Percentiles rank a stretch among this genome's conserved stretches.
Evolutionary conservation across 1,140 invertebrate species (phyloP).

Genomic region (Brachionus sp.): DNA sequence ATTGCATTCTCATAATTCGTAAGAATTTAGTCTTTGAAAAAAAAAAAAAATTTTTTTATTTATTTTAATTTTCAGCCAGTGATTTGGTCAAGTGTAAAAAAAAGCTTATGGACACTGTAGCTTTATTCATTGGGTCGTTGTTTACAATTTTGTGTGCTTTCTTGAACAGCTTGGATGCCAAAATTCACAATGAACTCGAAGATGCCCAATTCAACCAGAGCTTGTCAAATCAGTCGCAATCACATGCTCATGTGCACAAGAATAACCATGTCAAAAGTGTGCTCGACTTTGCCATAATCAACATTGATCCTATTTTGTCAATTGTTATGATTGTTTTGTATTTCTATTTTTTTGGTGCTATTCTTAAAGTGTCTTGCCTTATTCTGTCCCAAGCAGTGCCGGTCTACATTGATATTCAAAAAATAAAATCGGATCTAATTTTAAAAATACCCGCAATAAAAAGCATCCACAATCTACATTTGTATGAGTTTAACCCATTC

Average conservation of each 20-base stretch:
- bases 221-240: background rate
- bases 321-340: background rate
- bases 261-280: background rate
- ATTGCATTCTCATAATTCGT: constrained; percentile 16
- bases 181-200: background rate
- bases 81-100: constrained; percentile 33
- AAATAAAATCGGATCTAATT: background rate
- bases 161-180: background rate
- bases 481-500: constrained; percentile 30
- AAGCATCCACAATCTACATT: background rate
- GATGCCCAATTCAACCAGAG: background rate
- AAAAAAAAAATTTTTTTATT: background rate
- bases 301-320: constrained; percentile 3
- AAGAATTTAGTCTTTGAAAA: background rate
- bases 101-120: background rate
- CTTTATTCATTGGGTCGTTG: background rate
- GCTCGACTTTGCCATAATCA: background rate
- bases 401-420: background rate
- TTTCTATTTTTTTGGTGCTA: background rate
- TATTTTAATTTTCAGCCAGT: background rate
- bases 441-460: background rate
- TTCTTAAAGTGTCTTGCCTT: background rate
- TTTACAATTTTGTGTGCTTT: background rate
- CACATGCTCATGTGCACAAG: background rate
- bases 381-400: constrained; percentile 34